Base-by-base conservation (phyloP, 2,888 invertebrate species). In the Alloplasta piceator region DNA sequence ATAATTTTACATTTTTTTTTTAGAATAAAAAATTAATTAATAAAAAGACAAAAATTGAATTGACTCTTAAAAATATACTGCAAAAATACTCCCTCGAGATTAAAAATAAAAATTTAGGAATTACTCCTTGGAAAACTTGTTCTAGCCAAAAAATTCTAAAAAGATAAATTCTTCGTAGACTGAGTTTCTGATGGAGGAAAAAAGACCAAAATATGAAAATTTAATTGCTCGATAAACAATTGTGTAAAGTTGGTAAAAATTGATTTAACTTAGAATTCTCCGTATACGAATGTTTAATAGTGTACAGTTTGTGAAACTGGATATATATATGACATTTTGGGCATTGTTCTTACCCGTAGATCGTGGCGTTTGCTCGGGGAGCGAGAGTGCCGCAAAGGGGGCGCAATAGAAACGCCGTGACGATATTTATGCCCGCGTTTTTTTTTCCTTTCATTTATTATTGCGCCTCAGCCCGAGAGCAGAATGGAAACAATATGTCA, bases 401-500 rank as follows among this genome's bases (percentile, higher is more conserved):
- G 52, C 41, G 46, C 58, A 67, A 74, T 26, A 46, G 55, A 46
- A 16, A 36, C 14, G 6, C 56, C 55, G 41, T 63, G 84, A 75
- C 85, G 87, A 91, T 92, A 92, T 92, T 91, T 92, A 92, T 92
- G 90, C 90, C 87, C 78, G 88, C 88, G 89, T 91, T 82, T 82
- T 91, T 91, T 91, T 90, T 91, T 89, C 86, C 87, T 85, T 89
- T 87, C 26, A 26, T 85, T 88, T 82, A 91, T 91, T 91, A 91
- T 91, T 89, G 88, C 88, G 85, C 90, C 87, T 85, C 88, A 87
- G 87, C 88, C 86, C 83, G 86, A 85, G 86, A 88, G 85, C 85
- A 86, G 90, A 91, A 91, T 91, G 90, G 90, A 90, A 92, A 92
- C 91, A 92, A 92, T 91, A 91, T 91, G 91, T 92, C 91, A 90